Percentiles rank a stretch among this genome's conserved stretches.
These are phyloP conservation scores for Elymnias hypermnestra DNA, from an alignment of 1,140 invertebrate genomes.

Conservation along the genomic window DNA sequence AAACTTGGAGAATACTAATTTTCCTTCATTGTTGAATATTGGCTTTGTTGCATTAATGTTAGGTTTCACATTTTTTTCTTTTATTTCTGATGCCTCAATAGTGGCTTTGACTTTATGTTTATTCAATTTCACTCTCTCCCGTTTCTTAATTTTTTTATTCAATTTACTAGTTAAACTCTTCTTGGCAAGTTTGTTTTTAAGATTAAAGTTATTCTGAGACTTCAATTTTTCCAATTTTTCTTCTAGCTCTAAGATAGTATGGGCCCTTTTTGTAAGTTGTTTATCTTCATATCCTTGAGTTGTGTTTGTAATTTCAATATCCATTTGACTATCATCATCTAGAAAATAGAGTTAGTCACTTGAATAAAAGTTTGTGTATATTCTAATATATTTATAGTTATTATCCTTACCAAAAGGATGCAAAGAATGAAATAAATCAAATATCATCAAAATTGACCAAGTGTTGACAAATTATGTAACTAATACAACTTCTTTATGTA, in stretches of 20 bases:
- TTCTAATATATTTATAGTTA: no score
- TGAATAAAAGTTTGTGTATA: background rate
- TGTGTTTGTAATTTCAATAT: constrained; percentile 47
- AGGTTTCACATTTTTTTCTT: constrained; percentile 26
- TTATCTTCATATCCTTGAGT: constrained; percentile 29
- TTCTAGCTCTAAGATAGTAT: constrained; percentile 54
- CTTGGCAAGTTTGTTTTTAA: constrained; percentile 61
- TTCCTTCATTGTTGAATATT: constrained; percentile 85
- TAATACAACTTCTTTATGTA: background rate
- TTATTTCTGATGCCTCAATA: constrained; percentile 15
- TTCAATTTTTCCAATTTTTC: constrained; percentile 64
- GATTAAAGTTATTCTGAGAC: constrained; percentile 54
- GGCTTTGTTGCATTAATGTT: constrained; percentile 76
- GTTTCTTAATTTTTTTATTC: constrained; percentile 62
- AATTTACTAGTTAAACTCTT: constrained; percentile 64
- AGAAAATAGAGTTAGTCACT: constrained; percentile 18
- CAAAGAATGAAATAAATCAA: no score
- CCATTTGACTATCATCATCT: constrained; percentile 46
- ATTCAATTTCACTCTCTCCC: constrained; percentile 41
- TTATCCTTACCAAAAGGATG: no score
- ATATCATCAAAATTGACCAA: no score
- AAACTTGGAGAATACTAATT: constrained; percentile 90
- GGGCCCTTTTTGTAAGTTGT: constrained; percentile 39
- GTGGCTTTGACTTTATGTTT: constrained; percentile 41
- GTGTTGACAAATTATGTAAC: no score